A percentile compares a stretch with the other conserved stretches of the same genome.
Conservation (phyloP, 2,797 vertebrate genomes). For the Notoglanidium macrostoma region DNA sequence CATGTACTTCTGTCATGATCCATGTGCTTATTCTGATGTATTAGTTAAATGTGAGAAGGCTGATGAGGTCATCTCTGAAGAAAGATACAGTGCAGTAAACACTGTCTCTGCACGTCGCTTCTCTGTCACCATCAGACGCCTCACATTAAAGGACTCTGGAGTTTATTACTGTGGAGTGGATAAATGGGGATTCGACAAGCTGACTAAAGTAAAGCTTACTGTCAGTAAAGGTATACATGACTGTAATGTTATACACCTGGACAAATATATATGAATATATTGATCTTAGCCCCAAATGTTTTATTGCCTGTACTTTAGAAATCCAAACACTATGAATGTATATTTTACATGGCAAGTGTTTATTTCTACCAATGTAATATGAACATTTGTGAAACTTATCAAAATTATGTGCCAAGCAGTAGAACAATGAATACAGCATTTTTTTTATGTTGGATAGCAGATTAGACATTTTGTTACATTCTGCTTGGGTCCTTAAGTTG, state of each 20-base stretch:
- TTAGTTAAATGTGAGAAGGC: conserved; percentile 25
- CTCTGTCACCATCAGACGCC: not conserved
- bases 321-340: not conserved
- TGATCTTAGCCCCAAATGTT: not conserved
- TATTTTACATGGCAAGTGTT: not conserved
- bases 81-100: conserved; percentile 32
- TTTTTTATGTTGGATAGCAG: not conserved
- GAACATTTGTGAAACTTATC: not conserved
- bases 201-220: conserved; percentile 25
- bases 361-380: not conserved
- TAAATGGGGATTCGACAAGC: not conserved
- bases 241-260: not conserved
- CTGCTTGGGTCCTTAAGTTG: not conserved
- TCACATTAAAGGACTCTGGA: too few relatives aligned
- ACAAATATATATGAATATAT: not conserved
- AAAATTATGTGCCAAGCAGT: not conserved
- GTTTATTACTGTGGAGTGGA: not conserved
- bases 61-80: not conserved
- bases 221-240: too few relatives aligned
- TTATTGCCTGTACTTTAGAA: not conserved
- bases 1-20: conserved; percentile 45
- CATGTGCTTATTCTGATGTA: conserved; percentile 12
- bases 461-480: not conserved
- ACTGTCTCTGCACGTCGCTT: not conserved
- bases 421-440: not conserved